A percentile compares a stretch with the other conserved stretches of the same genome.
Conservation (phyloP, 1,140 invertebrate genomes). For the Ips nitidus region DNA sequence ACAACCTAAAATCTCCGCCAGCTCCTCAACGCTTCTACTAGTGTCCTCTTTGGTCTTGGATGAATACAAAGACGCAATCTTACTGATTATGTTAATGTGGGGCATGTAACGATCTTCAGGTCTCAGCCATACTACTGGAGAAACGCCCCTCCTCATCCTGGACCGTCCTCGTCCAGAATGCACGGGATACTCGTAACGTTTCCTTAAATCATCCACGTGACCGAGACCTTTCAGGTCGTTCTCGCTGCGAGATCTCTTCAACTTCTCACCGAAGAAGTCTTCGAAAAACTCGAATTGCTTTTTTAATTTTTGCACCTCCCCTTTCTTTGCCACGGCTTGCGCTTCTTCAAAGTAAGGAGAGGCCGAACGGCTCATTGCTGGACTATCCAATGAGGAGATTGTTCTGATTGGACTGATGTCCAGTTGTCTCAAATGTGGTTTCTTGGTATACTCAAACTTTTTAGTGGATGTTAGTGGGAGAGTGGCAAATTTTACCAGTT, state of each 20-base stretch:
- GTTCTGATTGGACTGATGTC: conserved; percentile 41
- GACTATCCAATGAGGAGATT: conserved; percentile 61
- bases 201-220: conserved; percentile 62
- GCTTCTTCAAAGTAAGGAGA: conserved; percentile 73
- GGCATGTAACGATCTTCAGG: conserved; percentile 77
- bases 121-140: conserved; percentile 62
- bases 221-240: conserved; percentile 64
- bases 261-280: conserved; percentile 47
- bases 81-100: conserved; percentile 85
- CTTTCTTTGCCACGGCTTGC: conserved; percentile 68
- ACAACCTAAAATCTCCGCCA: conserved; percentile 51
- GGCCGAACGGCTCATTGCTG: conserved; percentile 63
- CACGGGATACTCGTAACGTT: conserved; percentile 60
- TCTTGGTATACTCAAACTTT: conserved; percentile 42
- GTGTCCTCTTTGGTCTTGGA: conserved; percentile 48
- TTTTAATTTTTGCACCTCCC: conserved; percentile 72
- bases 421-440: conserved; percentile 43
- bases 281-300: conserved; percentile 69
- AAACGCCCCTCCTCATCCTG: conserved; percentile 56
- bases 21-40: conserved; percentile 50
- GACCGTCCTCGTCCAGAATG: conserved; percentile 53
- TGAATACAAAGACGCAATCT: conserved; percentile 66
- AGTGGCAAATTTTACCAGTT: conserved; percentile 50
- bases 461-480: conserved; percentile 46
- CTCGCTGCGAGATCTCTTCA: conserved; percentile 68